Percentiles rank a stretch among this genome's conserved stretches.
phyloP scores from a whole-genome alignment of 2,113 vertebrate species.

The Raja brachyura region DNA sequence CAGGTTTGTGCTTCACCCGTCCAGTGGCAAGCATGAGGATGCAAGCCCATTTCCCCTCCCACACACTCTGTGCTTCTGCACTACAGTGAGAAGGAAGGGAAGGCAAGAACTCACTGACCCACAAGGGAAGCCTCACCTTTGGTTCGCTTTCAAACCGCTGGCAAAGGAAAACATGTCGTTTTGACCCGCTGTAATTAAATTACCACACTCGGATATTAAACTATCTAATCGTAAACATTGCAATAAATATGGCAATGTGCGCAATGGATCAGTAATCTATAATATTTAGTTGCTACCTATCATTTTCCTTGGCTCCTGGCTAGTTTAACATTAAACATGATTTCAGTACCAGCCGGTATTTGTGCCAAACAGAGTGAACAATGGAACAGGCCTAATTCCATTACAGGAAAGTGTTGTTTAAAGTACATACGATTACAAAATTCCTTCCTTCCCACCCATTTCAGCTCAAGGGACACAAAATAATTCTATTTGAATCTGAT shows the following conservation, averaged over 20 bases:
- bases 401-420: conserved; percentile 30
- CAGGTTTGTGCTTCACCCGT: too few relatives aligned
- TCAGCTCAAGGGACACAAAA: conserved; percentile 15
- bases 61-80: too few relatives aligned
- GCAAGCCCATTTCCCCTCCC: too few relatives aligned
- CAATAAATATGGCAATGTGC: background rate
- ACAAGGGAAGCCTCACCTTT: too few relatives aligned
- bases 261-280: background rate
- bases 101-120: too few relatives aligned
- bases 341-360: background rate
- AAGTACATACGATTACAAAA: background rate
- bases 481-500: conserved; percentile 15
- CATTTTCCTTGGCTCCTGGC: background rate
- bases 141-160: too few relatives aligned
- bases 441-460: conserved; percentile 24
- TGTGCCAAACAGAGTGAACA: background rate
- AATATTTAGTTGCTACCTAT: background rate
- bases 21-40: too few relatives aligned
- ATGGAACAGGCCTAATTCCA: background rate
- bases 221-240: background rate
- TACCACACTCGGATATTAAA: background rate
- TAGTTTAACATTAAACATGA: background rate
- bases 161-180: too few relatives aligned
- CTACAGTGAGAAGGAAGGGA: too few relatives aligned
- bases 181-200: too few relatives aligned